Evolutionary conservation across 1,140 invertebrate genomes (phyloP), one percentile per base, ranked within the genome.

Genomic region (Dendrolimus kikuchii): DNA sequence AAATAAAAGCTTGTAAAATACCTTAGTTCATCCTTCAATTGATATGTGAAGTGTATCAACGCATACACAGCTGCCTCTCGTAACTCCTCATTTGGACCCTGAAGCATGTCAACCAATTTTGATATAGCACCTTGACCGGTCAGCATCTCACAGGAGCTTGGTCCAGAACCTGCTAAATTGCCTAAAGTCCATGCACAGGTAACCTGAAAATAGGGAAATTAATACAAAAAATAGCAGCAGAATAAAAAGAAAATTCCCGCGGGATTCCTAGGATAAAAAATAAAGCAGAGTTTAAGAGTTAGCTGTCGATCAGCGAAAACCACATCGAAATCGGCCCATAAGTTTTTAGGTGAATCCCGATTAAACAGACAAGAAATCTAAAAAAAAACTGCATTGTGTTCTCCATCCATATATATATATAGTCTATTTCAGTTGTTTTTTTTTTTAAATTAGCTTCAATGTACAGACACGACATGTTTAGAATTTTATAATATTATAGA

Each of bases 131-230:
- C 88, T 52, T 88, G 87, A 0, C 68, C 54, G 9, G 62, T 48
- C 5, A 88, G 62, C 5, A 87, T 37, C 1, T 73, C 57, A 51
- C 77, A 79, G 0, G 65, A 62, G 44, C 58, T 69, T 0, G 38
- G 7, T 23, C 74, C 61, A 5, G 75, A 63, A n/a, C 83, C 81
- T 0, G 79, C 74, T 48, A 88, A 53, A 64, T 88, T 89, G 5
- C 81, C 85, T 0, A 89, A 40, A 0, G 84, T 65, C 83, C 82
- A 87, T 0, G 81, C 68, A 59, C 77, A 81, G 9, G 78, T 74
- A 10, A 86, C 71, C 87, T 89, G 62, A 5, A 76, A 77, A 57
- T 40, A 51, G 52, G 55, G 8, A 7, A 48, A 37, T 9, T 44
- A 4, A 2, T 7, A 5, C n/a, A 44, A 9, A 44, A 44, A 4